phyloP scores from a whole-genome alignment of 1,140 invertebrate species.

The Lordiphosa clarofinis region DNA sequence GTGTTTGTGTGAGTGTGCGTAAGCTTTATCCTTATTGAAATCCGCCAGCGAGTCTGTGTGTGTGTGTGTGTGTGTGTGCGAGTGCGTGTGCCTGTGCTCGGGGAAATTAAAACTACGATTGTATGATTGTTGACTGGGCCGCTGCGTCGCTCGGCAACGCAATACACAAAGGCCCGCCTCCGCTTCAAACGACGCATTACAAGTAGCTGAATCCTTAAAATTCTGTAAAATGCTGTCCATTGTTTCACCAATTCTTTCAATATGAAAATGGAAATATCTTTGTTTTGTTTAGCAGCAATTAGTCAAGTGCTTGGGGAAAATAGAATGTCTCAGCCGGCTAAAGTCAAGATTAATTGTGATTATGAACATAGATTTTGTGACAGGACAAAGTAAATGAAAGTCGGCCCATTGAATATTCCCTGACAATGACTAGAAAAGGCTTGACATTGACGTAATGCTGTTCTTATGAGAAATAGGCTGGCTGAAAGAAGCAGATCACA shows the following conservation, averaged over 20 bases:
- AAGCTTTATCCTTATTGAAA: slow-evolving; percentile 48
- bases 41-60: slow-evolving; percentile 23
- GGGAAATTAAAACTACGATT: slow-evolving; percentile 63
- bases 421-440: no score
- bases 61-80: background rate
- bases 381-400: no score
- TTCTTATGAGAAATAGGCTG: no score
- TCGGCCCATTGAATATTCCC: no score
- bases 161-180: slow-evolving; percentile 21
- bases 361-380: no score
- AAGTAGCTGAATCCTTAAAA: slow-evolving; percentile 31
- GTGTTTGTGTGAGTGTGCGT: background rate
- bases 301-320: no score
- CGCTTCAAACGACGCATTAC: background rate
- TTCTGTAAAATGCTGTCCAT: slow-evolving; percentile 16
- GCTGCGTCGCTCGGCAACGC: slow-evolving; percentile 20
- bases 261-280: slow-evolving; percentile 1
- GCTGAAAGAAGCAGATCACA: no score
- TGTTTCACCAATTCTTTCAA: no score
- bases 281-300: slow-evolving; percentile 21
- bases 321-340: no score
- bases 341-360: no score
- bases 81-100: slow-evolving; percentile 1
- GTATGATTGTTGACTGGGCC: slow-evolving; percentile 6
- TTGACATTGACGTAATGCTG: no score